Conservation (phyloP, 2,113 vertebrate species). For the Colaptes auratus region DNA sequence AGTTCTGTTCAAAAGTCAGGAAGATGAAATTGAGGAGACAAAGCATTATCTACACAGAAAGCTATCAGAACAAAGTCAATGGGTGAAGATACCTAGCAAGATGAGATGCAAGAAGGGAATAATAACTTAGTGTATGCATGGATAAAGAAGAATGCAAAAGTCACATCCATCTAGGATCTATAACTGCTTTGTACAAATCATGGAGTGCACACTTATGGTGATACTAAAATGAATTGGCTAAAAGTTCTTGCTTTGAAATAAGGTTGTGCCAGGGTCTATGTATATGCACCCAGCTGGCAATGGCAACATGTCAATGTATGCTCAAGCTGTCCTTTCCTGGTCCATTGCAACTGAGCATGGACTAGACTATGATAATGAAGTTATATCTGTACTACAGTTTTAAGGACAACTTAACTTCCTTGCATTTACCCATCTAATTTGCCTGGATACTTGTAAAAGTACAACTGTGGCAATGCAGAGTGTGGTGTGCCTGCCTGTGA, state of each 20-base stretch:
- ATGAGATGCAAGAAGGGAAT: neutral
- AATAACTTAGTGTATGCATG: too few relatives aligned
- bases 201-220: neutral
- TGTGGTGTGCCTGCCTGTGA: accelerated
- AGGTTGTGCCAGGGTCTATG: neutral
- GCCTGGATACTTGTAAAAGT: neutral
- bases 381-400: neutral
- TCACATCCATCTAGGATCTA: neutral
- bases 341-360: neutral
- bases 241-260: neutral
- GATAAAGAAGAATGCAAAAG: neutral
- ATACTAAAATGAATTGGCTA: neutral
- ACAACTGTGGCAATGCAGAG: neutral
- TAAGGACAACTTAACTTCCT: neutral
- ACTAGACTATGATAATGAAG: neutral
- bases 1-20: neutral
- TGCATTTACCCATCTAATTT: neutral
- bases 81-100: neutral
- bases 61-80: neutral
- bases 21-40: neutral
- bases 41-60: accelerated
- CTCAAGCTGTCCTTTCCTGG: neutral
- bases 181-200: neutral
- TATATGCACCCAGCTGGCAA: neutral
- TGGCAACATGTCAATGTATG: neutral